phyloP scores from a whole-genome alignment of 2,888 invertebrate genomes.

The Agonopterix heracliana region DNA sequence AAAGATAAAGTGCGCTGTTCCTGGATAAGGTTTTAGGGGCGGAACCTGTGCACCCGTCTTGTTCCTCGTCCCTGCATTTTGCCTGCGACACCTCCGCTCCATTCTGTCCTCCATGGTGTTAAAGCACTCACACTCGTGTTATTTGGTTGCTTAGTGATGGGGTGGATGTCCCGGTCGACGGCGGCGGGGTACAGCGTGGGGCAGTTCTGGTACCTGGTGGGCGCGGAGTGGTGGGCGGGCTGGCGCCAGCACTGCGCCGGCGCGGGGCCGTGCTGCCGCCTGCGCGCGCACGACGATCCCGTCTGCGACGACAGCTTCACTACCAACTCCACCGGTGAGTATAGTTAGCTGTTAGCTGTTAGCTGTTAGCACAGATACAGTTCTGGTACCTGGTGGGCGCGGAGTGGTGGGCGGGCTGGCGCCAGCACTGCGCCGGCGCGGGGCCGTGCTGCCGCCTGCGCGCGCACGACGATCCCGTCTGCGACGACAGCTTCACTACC shows the following conservation, averaged over 20 bases:
- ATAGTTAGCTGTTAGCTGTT: too few species aligned
- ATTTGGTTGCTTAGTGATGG: too few species aligned
- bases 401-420: constrained; percentile 93
- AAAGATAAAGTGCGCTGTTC: too few species aligned
- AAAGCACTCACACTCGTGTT: too few species aligned
- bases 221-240: constrained; percentile 89
- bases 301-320: constrained; percentile 84
- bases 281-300: constrained; percentile 73
- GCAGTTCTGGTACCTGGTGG: constrained; percentile 93
- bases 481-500: constrained; percentile 83
- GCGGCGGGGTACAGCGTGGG: constrained; percentile 85
- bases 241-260: constrained; percentile 84
- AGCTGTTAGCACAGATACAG: constrained; percentile 70
- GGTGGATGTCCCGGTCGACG: constrained; percentile 89
- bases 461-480: constrained; percentile 78
- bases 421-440: constrained; percentile 77
- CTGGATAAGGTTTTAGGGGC: too few species aligned
- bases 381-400: constrained; percentile 92
- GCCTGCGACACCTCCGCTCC: too few species aligned
- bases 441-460: constrained; percentile 42
- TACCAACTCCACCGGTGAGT: constrained; percentile 71
- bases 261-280: constrained; percentile 43
- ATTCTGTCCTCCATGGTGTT: too few species aligned
- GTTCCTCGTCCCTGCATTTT: too few species aligned
- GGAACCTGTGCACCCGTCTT: too few species aligned